Evolutionary conservation across 2,888 invertebrate genomes (phyloP), one percentile per base, ranked within the genome.

Genomic region (Dicyrtoma fusca): DNA sequence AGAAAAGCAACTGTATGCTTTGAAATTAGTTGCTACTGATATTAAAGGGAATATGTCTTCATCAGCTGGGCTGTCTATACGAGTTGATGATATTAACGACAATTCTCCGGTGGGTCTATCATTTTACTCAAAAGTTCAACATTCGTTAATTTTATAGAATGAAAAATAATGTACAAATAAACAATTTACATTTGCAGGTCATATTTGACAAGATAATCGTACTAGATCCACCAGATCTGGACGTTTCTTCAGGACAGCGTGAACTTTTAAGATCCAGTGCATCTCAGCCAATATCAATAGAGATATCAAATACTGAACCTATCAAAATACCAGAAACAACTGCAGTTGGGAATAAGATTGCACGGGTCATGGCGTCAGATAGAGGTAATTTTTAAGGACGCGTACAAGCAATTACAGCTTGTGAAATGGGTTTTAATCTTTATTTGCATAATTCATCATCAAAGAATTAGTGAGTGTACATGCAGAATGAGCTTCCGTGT

Each of bases 81-180:
- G 85, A 0, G 84, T 94, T 25, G 87, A 89, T 4, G 95, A 95
- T 82, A 89, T 90, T 81, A 95, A 95, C 81, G 94, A 94, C 82
- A 93, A 93, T 82, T 82, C 88, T 14, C 62, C 69, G 65, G 75
- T 75, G 72, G 70, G 74, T 66, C 42, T 34, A 11, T 26, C 14
- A 26, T 2, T 57, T 53, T 17, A 21, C 8, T 53, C 19, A 19
- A 17, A 51, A 51, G 1, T 21, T 49, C 23, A 13, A 59, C 2
- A 13, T 59, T 55, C 13, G 5, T n/a, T 19, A 11, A 51, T 51
- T n/a, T 51, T 51, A 6, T n/a, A 51, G 6, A 6, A 51, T 51
- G 51, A n/a, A n/a, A n/a, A 8, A 34, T 34, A 34, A 34, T 49
- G 21, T 61, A 21, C 34, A 25, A 49, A 55, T 55, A 23, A 53